A percentile compares a stretch with the other conserved stretches of the same genome.
These are phyloP conservation scores for Meteorus cinctellus DNA, from an alignment of 2,888 invertebrate genomes.

Conservation along the genomic window DNA sequence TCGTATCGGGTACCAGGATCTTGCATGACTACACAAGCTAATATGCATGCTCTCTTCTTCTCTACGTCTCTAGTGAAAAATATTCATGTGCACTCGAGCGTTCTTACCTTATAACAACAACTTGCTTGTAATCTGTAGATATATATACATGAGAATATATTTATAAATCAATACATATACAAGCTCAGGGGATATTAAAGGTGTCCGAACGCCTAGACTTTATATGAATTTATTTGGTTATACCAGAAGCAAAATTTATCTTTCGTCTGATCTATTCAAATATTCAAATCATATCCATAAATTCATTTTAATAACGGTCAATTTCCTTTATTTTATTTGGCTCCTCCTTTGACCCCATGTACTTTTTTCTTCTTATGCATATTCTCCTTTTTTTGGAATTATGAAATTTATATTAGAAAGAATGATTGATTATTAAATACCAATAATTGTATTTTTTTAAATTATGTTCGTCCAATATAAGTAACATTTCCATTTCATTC, in stretches of 20 bases:
- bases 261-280: neutral
- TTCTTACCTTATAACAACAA: conserved; percentile 15
- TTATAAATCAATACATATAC: neutral
- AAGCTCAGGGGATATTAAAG: conserved; percentile 1
- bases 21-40: conserved; percentile 16
- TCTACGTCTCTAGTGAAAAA: neutral
- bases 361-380: no score
- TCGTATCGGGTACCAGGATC: conserved; percentile 38
- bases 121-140: conserved; percentile 9
- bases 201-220: neutral
- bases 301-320: no score
- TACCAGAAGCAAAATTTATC: neutral
- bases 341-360: no score
- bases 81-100: conserved; percentile 5
- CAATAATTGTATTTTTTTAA: no score
- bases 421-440: no score
- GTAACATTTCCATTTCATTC: no score
- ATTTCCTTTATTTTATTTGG: no score
- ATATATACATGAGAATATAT: neutral
- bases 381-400: no score
- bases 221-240: conserved; percentile 16
- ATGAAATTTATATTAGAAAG: no score
- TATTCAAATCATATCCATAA: no score
- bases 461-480: no score
- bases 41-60: conserved; percentile 15